phyloP scores from a whole-genome alignment of 1,140 invertebrate species.

The Megalonaias nervosa region DNA sequence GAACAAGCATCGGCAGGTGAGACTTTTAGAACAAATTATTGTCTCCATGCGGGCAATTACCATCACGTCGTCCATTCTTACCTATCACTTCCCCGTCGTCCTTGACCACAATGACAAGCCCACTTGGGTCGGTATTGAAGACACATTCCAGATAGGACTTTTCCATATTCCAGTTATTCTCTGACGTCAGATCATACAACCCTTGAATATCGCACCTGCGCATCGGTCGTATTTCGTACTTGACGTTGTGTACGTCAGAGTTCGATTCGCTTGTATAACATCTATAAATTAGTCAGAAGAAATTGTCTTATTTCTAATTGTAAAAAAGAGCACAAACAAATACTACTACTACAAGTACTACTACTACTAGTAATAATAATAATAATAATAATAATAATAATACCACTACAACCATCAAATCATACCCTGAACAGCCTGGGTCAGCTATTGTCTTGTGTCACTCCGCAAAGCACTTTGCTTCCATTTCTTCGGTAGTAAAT shows the following conservation, averaged over 20 bases:
- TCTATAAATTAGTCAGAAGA: too few relatives aligned
- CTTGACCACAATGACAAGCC: slow-evolving; percentile 45
- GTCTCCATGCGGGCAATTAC: not conserved
- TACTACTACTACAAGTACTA: too few relatives aligned
- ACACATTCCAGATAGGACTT: slow-evolving; percentile 49
- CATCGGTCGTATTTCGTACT: slow-evolving; percentile 47
- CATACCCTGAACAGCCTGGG: too few relatives aligned
- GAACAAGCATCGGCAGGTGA: not conserved
- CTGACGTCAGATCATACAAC: slow-evolving; percentile 41
- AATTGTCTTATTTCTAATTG: too few relatives aligned
- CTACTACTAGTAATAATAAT: too few relatives aligned
- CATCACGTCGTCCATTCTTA: not conserved
- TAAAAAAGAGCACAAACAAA: too few relatives aligned
- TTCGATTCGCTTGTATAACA: too few relatives aligned
- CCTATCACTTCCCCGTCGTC: slow-evolving; percentile 48
- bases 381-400: too few relatives aligned
- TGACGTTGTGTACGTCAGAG: not conserved
- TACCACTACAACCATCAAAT: too few relatives aligned
- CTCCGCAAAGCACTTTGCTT: too few relatives aligned
- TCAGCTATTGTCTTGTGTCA: too few relatives aligned
- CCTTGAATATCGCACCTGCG: slow-evolving; percentile 41
- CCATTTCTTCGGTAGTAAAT: too few relatives aligned
- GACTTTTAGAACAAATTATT: not conserved
- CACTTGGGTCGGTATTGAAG: slow-evolving; percentile 50
- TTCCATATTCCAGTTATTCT: slow-evolving; percentile 54